phyloP scores from a whole-genome alignment of 30 jellyfish, hydroid and myxozoan genomes.

The Aurelia sp. region DNA sequence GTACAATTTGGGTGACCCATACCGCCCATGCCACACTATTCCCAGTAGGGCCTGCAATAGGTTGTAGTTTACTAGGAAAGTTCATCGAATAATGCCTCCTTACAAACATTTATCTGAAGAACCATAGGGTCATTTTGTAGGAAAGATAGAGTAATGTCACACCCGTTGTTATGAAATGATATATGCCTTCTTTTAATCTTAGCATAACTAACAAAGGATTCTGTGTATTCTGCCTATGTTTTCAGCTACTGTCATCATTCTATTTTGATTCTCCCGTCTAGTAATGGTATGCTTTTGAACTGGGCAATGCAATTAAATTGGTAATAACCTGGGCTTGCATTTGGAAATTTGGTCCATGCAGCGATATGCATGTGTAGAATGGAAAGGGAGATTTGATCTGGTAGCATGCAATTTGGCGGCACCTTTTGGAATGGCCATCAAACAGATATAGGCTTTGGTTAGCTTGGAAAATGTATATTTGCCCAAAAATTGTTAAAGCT shows the following conservation, averaged over 20 bases:
- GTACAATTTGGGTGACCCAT: too few relatives aligned
- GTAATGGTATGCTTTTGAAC: constrained; percentile 64
- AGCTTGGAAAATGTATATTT: constrained; percentile 17
- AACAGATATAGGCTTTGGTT: constrained; percentile 44
- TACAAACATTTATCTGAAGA: too few relatives aligned
- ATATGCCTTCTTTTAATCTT: too few relatives aligned
- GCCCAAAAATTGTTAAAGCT: background rate
- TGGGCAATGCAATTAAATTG: constrained; percentile 55
- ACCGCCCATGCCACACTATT: too few relatives aligned
- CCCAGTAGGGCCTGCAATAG: too few relatives aligned
- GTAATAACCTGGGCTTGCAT: constrained; percentile 54
- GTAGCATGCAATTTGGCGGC: constrained; percentile 5
- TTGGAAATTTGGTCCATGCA: constrained; percentile 35
- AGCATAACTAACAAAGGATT: background rate
- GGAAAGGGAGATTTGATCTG: constrained; percentile 33
- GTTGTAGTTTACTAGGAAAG: too few relatives aligned
- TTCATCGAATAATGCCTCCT: too few relatives aligned
- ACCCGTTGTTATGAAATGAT: too few relatives aligned
- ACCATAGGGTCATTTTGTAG: too few relatives aligned
- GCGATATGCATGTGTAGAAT: background rate
- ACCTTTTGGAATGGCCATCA: background rate
- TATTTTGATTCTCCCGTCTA: constrained; percentile 44
- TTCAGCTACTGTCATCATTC: background rate
- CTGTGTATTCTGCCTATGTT: background rate
- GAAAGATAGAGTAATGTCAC: too few relatives aligned